phyloP scores from a whole-genome alignment of 2,888 invertebrate species.

The Brenthis ino region DNA sequence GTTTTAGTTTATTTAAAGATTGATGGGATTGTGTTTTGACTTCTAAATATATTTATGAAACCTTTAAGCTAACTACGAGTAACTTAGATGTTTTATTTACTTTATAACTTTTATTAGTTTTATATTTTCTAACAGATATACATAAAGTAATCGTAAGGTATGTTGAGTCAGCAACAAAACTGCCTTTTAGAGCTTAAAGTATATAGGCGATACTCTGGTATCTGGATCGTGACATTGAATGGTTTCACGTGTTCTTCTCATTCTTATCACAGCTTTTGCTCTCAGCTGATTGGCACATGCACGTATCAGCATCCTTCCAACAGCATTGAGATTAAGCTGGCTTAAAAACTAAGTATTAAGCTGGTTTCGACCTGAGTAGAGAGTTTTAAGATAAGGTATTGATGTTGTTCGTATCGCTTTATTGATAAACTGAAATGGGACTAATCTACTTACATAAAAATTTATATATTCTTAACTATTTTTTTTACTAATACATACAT shows the following conservation, averaged over 20 bases:
- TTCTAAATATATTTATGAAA: neutral
- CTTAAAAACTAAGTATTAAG: constrained; percentile 33
- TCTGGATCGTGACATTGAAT: constrained; percentile 29
- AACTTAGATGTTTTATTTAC: no score
- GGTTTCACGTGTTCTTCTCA: constrained; percentile 27
- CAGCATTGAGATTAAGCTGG: constrained; percentile 32
- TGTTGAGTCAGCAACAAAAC: neutral
- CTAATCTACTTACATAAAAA: neutral
- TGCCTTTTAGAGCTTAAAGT: constrained; percentile 11
- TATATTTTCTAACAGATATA: neutral
- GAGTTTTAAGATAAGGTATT: constrained; percentile 29
- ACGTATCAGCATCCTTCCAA: constrained; percentile 33
- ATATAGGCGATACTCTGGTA: constrained; percentile 25
- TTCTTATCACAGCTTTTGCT: constrained; percentile 32
- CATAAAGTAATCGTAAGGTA: neutral
- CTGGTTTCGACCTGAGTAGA: constrained; percentile 23
- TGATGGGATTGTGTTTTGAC: neutral
- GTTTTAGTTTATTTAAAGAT: neutral
- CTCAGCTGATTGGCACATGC: constrained; percentile 35
- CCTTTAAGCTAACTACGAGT: neutral
- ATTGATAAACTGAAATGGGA: constrained; percentile 8
- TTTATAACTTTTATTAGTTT: neutral
- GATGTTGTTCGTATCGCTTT: constrained; percentile 14
- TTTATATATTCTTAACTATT: constrained; percentile 4
- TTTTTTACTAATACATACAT: neutral